Percentiles rank a stretch among this genome's conserved stretches.
These are phyloP conservation scores for Porites cylindrica DNA, from an alignment of 92 coral and sea anemone species.

Conservation along the genomic window DNA sequence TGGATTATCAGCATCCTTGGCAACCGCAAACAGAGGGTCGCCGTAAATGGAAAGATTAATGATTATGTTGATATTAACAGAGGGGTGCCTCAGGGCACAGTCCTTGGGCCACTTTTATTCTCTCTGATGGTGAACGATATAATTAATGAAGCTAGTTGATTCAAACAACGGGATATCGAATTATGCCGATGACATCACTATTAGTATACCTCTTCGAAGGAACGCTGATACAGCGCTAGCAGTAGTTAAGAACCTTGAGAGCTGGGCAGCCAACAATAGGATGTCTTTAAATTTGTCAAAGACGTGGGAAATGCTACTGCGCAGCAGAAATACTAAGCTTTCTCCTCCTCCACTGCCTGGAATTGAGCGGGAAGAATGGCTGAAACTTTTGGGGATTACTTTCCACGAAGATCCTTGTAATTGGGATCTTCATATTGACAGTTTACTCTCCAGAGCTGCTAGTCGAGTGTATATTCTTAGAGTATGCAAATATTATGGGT, in stretches of 20 bases:
- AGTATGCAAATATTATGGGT: constrained; percentile 69
- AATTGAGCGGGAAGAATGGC: constrained; percentile 44
- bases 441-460: constrained; percentile 52
- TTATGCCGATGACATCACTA: constrained; percentile 42
- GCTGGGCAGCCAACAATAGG: constrained; percentile 41
- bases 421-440: constrained; percentile 48
- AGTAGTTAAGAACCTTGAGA: constrained; percentile 35
- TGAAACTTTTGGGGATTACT: constrained; percentile 51
- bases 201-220: constrained; percentile 39
- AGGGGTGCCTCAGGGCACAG: not conserved
- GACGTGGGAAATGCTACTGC: constrained; percentile 47
- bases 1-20: not conserved
- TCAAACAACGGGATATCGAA: constrained; percentile 37
- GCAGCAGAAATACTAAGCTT: constrained; percentile 43
- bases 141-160: constrained; percentile 22
- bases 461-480: constrained; percentile 47
- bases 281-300: constrained; percentile 43
- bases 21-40: not conserved
- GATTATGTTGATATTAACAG: not conserved
- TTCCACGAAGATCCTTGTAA: constrained; percentile 42
- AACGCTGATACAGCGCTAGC: not conserved
- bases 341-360: constrained; percentile 27
- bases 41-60: not conserved
- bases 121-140: constrained; percentile 48
- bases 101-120: constrained; percentile 17